Evolutionary conservation across 2,113 vertebrate species (phyloP).

Genomic region (Limnothrissa miodon): DNA sequence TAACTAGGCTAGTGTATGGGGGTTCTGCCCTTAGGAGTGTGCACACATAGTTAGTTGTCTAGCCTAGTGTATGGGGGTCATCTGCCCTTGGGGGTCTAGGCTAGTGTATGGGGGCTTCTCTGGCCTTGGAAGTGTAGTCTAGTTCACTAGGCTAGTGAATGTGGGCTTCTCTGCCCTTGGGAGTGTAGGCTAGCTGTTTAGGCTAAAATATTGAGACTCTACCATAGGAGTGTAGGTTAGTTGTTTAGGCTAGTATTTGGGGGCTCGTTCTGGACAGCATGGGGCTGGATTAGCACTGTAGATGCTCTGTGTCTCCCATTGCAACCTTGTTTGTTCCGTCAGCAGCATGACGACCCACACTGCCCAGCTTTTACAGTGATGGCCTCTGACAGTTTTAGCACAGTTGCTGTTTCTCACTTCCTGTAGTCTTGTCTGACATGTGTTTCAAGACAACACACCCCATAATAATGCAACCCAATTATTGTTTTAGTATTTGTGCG

Average conservation of each 20-base stretch:
- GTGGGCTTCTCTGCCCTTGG: no score
- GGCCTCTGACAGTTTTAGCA: background rate
- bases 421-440: background rate
- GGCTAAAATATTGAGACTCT: no score
- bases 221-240: no score
- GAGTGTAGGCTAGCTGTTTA: no score
- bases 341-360: background rate
- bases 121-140: no score
- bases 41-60: no score
- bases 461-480: background rate
- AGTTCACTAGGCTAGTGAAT: no score
- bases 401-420: background rate
- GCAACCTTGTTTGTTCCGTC: background rate
- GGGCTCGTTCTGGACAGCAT: slow-evolving; percentile 19
- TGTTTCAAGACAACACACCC: background rate
- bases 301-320: background rate
- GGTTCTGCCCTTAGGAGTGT: no score
- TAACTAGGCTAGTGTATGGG: no score
- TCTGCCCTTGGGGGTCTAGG: no score
- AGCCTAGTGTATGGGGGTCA: no score
- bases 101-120: no score
- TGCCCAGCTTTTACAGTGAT: background rate
- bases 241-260: background rate
- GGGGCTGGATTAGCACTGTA: slow-evolving; percentile 32
- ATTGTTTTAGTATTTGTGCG: background rate